A percentile compares a stretch with the other conserved stretches of the same genome.
Evolutionary conservation across 2,888 invertebrate species (phyloP).

Genomic region (Clusia tigrina): DNA sequence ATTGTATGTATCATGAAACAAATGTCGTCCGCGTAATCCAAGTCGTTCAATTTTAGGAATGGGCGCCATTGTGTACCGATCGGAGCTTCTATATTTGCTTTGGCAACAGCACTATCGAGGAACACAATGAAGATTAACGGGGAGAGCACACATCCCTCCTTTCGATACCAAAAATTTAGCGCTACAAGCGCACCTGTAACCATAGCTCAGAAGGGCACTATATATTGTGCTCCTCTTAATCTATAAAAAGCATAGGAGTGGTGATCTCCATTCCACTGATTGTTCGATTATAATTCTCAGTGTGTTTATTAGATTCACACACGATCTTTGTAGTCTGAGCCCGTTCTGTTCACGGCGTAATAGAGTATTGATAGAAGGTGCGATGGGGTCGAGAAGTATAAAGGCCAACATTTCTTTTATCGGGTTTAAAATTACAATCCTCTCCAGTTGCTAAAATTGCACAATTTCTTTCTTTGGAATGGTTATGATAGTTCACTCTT

Average conservation of each 20-base stretch:
- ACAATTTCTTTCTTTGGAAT: background rate
- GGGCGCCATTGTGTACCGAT: slow-evolving; percentile 4
- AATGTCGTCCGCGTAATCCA: background rate
- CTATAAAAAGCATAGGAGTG: no score
- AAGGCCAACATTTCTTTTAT: background rate
- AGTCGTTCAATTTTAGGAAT: background rate
- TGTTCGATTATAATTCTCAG: background rate
- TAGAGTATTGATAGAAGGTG: background rate
- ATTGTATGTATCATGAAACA: slow-evolving; percentile 1
- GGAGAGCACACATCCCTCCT: slow-evolving; percentile 3
- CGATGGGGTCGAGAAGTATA: background rate
- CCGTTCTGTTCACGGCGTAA: background rate
- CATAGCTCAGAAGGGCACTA: background rate
- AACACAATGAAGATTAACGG: background rate
- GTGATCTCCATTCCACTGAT: background rate
- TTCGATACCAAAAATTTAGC: background rate
- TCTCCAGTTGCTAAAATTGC: background rate
- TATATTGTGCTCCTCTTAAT: background rate
- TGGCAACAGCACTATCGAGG: background rate
- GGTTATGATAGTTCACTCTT: background rate
- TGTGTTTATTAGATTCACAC: background rate
- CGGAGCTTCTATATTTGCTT: background rate
- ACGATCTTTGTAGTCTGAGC: background rate
- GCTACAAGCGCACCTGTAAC: background rate
- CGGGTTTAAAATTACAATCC: background rate